phyloP scores from a whole-genome alignment of 35 echinoderm and acorn worm species.

The Amphiura filiformis region DNA sequence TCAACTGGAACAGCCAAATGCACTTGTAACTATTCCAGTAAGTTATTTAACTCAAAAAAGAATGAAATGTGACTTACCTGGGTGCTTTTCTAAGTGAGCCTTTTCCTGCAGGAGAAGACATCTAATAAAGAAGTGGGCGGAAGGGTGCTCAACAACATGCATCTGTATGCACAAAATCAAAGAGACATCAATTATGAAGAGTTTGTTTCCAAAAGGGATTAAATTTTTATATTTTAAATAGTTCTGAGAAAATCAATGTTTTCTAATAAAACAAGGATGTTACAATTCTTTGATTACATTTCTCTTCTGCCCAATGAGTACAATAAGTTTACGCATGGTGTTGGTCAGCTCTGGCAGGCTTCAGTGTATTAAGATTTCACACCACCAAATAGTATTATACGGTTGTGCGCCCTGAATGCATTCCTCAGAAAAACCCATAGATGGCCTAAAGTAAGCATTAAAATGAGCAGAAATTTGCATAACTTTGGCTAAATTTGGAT shows the following conservation, averaged over 20 bases:
- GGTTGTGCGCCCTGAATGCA: too few relatives aligned
- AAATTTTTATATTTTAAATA: not conserved
- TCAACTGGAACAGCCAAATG: too few relatives aligned
- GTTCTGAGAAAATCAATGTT: not conserved
- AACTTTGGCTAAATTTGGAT: too few relatives aligned
- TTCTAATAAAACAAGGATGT: not conserved
- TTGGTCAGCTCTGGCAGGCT: too few relatives aligned
- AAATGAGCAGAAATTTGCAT: too few relatives aligned
- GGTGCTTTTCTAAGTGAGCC: conserved; percentile 26
- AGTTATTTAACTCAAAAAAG: too few relatives aligned
- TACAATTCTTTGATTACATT: not conserved
- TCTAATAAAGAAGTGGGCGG: conserved; percentile 78
- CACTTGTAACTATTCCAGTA: too few relatives aligned
- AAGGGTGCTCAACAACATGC: conserved; percentile 88
- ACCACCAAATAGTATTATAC: too few relatives aligned
- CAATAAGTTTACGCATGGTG: too few relatives aligned
- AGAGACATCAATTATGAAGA: not conserved
- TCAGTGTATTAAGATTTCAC: too few relatives aligned
- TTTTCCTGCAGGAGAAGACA: conserved; percentile 73
- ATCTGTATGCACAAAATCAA: conserved; percentile 38
- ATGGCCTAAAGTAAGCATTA: too few relatives aligned
- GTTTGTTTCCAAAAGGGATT: not conserved
- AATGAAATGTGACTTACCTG: conserved; percentile 8
- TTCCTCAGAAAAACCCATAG: too few relatives aligned
- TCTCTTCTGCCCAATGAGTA: not conserved